phyloP scores from a whole-genome alignment of 1,140 invertebrate genomes.

The Phymastichus coffea region DNA sequence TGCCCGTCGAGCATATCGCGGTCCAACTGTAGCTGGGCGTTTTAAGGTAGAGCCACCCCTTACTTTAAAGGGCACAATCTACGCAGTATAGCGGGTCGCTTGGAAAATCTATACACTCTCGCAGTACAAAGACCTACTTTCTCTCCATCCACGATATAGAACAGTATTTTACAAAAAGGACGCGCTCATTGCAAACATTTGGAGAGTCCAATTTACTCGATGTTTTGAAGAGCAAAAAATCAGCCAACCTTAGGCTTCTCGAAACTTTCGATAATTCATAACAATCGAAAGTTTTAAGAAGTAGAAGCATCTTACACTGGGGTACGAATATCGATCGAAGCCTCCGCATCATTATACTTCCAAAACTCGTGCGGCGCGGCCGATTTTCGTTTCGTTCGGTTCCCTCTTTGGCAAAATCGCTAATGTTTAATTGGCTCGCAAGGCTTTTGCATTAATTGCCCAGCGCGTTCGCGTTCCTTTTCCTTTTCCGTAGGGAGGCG shows the following conservation, averaged over 20 bases:
- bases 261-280: too few species aligned
- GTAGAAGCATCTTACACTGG: too few species aligned
- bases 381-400: constrained; percentile 9
- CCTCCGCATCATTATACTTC: too few species aligned
- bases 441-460: constrained; percentile 50
- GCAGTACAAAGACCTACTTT: constrained; percentile 10
- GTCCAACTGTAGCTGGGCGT: constrained; percentile 29
- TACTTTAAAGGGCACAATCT: constrained; percentile 40
- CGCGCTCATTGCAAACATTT: too few species aligned
- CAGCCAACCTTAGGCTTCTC: too few species aligned
- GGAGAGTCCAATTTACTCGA: too few species aligned
- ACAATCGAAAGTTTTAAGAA: too few species aligned
- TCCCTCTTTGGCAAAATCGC: constrained; percentile 28
- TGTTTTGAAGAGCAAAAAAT: too few species aligned
- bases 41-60: constrained; percentile 36
- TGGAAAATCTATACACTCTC: too few species aligned
- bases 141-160: too few species aligned
- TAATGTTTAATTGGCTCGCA: constrained; percentile 51
- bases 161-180: too few species aligned
- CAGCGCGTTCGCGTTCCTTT: constrained; percentile 39
- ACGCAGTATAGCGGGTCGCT: neutral
- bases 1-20: constrained; percentile 32
- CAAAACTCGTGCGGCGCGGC: neutral
- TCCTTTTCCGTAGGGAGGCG: constrained; percentile 34
- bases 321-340: too few species aligned